Evolutionary conservation across 2,888 invertebrate genomes (phyloP).

Genomic region (Machimus rusticus): DNA sequence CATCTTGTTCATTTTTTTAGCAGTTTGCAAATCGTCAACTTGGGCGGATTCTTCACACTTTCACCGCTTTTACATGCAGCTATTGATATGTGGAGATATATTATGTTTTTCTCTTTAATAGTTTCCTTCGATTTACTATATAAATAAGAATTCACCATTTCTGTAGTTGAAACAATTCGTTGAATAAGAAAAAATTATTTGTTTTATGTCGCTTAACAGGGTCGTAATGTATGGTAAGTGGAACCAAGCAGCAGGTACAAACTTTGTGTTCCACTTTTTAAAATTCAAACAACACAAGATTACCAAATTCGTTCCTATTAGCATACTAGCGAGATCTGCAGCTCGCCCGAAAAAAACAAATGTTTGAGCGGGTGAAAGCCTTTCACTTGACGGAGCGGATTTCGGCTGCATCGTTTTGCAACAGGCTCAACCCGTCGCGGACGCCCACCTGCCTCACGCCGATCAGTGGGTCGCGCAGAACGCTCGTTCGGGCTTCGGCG

Average conservation of each 20-base stretch:
- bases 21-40: background rate
- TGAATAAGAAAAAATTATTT: background rate
- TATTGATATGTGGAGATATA: background rate
- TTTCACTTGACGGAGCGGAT: background rate
- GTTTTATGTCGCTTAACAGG: background rate
- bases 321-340: background rate
- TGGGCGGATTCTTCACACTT: background rate
- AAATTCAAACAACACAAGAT: background rate
- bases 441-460: background rate
- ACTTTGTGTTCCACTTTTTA: background rate
- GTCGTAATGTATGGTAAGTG: background rate
- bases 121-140: background rate
- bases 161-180: background rate
- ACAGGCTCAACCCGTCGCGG: background rate
- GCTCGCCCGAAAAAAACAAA: background rate
- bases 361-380: slow-evolving; percentile 1
- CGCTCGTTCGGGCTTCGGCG: background rate
- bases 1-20: background rate
- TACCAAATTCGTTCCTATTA: slow-evolving; percentile 10
- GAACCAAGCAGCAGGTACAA: background rate
- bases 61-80: background rate
- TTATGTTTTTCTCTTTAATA: background rate
- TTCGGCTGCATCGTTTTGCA: background rate
- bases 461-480: background rate
- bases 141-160: background rate